Evolutionary conservation across 2,113 vertebrate species (phyloP).

Genomic region (Dipodomys merriami): DNA sequence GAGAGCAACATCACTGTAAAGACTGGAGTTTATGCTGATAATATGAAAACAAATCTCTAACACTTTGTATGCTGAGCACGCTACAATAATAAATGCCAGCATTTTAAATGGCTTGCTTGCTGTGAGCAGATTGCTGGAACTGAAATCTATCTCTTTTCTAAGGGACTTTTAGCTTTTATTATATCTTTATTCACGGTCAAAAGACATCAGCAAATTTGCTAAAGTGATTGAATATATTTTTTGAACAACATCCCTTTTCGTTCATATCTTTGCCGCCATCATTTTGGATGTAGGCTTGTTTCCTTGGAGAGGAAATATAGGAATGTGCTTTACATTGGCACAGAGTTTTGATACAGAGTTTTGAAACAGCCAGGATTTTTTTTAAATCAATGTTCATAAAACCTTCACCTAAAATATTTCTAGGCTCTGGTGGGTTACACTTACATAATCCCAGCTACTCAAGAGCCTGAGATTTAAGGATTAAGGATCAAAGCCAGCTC

Average conservation of each 20-base stretch:
- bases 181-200: constrained; percentile 66
- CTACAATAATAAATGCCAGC: constrained; percentile 49
- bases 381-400: background rate
- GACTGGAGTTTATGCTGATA: background rate
- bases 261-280: background rate
- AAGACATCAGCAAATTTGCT: constrained; percentile 67
- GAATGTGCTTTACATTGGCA: background rate
- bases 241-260: constrained; percentile 5
- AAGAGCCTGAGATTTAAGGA: no score
- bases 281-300: background rate
- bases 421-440: background rate
- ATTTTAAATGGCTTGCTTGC: constrained; percentile 60
- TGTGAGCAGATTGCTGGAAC: constrained; percentile 45
- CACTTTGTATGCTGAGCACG: background rate
- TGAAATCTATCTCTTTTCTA: constrained; percentile 57
- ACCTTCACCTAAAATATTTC: background rate
- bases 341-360: background rate
- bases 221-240: constrained; percentile 36
- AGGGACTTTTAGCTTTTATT: constrained; percentile 66
- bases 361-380: background rate
- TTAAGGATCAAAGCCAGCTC: no score
- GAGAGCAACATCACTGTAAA: background rate
- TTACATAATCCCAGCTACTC: no score
- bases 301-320: background rate
- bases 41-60: background rate